Evolutionary conservation across 2,888 invertebrate genomes (phyloP).

Genomic region (Lycocerus yunnanus): DNA sequence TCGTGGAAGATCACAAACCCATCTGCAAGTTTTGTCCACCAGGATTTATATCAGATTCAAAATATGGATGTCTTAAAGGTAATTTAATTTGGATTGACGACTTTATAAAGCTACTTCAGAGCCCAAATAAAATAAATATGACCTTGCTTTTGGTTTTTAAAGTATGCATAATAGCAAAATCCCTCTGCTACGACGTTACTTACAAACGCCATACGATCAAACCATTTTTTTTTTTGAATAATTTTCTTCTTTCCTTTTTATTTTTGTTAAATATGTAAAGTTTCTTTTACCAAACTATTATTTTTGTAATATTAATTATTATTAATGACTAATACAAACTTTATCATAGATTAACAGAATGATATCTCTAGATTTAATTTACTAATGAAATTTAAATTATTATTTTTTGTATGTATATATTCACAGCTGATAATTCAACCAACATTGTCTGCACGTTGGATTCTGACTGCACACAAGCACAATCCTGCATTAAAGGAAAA

Average conservation of each 20-base stretch:
- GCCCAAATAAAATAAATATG: slow-evolving; percentile 21
- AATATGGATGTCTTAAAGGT: slow-evolving; percentile 96
- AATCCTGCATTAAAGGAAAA: slow-evolving; percentile 59
- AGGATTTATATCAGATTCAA: slow-evolving; percentile 89
- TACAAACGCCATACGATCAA: slow-evolving; percentile 32
- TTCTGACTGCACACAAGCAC: slow-evolving; percentile 59
- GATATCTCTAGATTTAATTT: slow-evolving; percentile 13
- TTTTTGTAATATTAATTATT: slow-evolving; percentile 20
- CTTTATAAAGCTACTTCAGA: slow-evolving; percentile 24
- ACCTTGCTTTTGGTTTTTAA: slow-evolving; percentile 36
- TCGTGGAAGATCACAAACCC: slow-evolving; percentile 92
- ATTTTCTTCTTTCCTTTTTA: slow-evolving; percentile 23
- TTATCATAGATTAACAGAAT: slow-evolving; percentile 24
- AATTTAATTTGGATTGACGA: slow-evolving; percentile 55
- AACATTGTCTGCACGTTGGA: slow-evolving; percentile 58
- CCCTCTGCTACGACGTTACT: slow-evolving; percentile 39
- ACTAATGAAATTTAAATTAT: slow-evolving; percentile 33
- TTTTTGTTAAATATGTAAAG: slow-evolving; percentile 22
- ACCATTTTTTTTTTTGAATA: slow-evolving; percentile 24
- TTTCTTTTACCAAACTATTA: slow-evolving; percentile 25
- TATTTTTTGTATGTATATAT: slow-evolving; percentile 46
- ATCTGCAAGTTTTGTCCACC: slow-evolving; percentile 95
- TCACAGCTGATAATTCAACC: slow-evolving; percentile 55
- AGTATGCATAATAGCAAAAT: slow-evolving; percentile 35
- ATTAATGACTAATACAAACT: slow-evolving; percentile 24